Conservation (phyloP, 2,113 vertebrate species). For the Tapirus terrestris region DNA sequence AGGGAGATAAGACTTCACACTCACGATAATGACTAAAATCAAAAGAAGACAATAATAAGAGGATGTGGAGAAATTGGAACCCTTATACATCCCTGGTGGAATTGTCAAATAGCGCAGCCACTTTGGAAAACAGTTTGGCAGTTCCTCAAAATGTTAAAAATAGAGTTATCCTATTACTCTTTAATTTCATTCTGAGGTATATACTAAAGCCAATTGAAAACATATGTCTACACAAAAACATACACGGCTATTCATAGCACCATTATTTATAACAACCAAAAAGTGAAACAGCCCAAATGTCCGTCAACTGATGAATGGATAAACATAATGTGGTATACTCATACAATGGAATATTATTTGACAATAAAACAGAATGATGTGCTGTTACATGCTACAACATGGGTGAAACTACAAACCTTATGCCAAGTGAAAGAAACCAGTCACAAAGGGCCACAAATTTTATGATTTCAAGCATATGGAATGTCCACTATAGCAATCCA, state of each 20-base stretch:
- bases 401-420: neutral
- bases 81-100: neutral
- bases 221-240: neutral
- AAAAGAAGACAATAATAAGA: constrained; percentile 29
- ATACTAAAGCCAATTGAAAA: constrained; percentile 6
- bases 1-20: neutral
- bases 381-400: neutral
- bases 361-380: constrained; percentile 8
- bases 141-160: constrained; percentile 13
- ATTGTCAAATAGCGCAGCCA: neutral
- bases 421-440: neutral
- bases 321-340: neutral
- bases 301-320: neutral
- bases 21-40: neutral
- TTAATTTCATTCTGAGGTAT: neutral
- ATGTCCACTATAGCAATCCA: neutral
- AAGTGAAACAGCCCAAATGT: neutral
- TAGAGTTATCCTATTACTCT: neutral
- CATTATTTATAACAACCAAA: neutral
- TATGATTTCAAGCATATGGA: neutral
- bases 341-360: neutral
- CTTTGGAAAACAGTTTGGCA: neutral
- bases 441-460: neutral
- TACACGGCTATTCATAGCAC: neutral
- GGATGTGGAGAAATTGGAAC: neutral